A percentile compares a stretch with the other conserved stretches of the same genome.
phyloP scores from a whole-genome alignment of 2,113 vertebrate genomes.

The Odocoileus hemionus region DNA sequence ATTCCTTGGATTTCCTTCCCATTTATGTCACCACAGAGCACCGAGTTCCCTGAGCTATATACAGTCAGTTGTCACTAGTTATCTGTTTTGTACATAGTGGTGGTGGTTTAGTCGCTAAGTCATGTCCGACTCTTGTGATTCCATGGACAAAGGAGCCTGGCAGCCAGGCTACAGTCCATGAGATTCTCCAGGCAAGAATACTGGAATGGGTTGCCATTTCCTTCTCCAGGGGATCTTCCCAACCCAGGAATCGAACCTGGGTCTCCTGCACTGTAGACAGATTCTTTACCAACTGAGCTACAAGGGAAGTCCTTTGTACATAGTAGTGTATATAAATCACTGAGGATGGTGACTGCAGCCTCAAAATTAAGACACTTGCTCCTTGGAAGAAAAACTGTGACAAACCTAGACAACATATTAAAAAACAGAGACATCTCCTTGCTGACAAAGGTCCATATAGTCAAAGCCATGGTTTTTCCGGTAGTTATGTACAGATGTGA shows the following conservation, averaged over 20 bases:
- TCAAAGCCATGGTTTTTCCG: not conserved
- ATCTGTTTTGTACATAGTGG: not conserved
- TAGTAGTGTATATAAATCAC: not conserved
- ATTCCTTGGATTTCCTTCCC: not conserved
- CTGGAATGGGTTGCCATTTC: no score
- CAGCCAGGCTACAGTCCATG: no score
- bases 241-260: no score
- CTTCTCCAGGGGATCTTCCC: no score
- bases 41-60: not conserved
- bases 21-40: not conserved
- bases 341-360: not conserved
- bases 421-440: not conserved
- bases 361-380: not conserved
- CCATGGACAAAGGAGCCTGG: no score
- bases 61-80: not conserved
- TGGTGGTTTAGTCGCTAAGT: no score
- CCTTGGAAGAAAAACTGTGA: not conserved
- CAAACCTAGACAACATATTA: not conserved
- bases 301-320: not conserved
- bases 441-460: not conserved
- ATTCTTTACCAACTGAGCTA: no score
- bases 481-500: not conserved
- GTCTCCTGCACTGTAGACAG: no score
- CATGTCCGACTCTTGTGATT: no score
- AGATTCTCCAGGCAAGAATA: no score